These are phyloP conservation scores for Holothuria scabra DNA, from an alignment of 53 echinoderm and acorn worm species.

Conservation along the genomic window DNA sequence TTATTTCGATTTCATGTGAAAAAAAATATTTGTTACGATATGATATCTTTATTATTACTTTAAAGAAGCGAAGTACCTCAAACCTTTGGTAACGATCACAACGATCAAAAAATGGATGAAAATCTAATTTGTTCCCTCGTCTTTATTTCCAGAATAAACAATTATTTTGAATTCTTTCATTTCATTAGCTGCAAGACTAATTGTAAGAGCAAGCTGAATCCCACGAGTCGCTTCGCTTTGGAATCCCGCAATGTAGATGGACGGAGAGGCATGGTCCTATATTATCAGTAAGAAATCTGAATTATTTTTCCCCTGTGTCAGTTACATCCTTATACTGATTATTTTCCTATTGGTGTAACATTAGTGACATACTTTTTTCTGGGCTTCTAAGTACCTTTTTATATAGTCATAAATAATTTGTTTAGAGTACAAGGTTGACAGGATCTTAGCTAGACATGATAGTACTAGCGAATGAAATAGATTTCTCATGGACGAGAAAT, in stretches of 20 bases:
- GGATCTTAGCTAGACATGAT: too few species aligned
- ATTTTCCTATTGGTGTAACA: too few species aligned
- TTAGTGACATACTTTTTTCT: too few species aligned
- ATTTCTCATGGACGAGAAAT: too few species aligned
- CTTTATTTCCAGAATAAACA: neutral
- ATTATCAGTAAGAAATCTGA: slow-evolving; percentile 65
- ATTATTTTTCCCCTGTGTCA: too few species aligned
- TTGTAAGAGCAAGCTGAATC: slow-evolving; percentile 82
- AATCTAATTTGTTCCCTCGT: neutral
- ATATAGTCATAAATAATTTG: too few species aligned
- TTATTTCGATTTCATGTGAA: neutral
- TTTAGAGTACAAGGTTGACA: too few species aligned
- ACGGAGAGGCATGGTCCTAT: slow-evolving; percentile 68
- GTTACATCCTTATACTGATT: too few species aligned
- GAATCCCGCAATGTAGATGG: slow-evolving; percentile 73
- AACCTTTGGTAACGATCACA: neutral
- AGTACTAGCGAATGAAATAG: too few species aligned
- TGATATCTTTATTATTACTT: neutral
- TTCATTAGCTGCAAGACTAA: slow-evolving; percentile 79
- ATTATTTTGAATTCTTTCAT: neutral
- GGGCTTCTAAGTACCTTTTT: too few species aligned
- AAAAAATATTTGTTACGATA: neutral
- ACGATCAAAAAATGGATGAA: too few species aligned
- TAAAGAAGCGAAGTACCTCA: neutral
- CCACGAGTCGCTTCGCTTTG: slow-evolving; percentile 83